Evolutionary conservation across 2,888 invertebrate species (phyloP), one percentile per base, ranked within the genome.

Genomic region (Caenorhabditis drosophilae): DNA sequence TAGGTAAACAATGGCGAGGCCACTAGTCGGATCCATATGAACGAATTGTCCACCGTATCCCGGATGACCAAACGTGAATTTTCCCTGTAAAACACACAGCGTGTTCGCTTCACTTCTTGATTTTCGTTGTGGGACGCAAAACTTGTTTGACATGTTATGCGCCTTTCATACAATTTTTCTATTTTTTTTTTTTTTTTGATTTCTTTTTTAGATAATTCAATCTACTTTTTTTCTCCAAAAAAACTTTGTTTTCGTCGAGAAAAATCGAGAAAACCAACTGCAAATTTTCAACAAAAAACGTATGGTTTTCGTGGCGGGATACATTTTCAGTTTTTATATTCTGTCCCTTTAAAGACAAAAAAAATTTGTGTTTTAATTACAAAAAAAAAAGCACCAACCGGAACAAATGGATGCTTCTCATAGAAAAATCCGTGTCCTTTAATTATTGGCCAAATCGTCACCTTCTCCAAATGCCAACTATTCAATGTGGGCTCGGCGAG

Each of bases 361-460:
- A 23, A 12, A 23, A 23, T 6, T 44, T 15, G 4, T 22, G n/a
- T 11, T 42, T 9, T 42, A 18, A 12, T 18, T 20, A 22, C 34
- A 31, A 25, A 38, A 15, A 23, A 23, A 44, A 3, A 15, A 22
- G 11, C 2, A 42, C 67, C 48, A 3, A 75, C 76, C 23, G 64
- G 68, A 7, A 75, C 55, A n/a, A 62, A n/a, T 7, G 80, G 80
- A 61, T 80, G 77, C 26, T 63, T 63, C 18, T 80, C 80, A 48
- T 77, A 80, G 59, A 80, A 78, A 61, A 80, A 80, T 9, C 80
- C 80, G 45, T 76, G 69, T n/a, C 80, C 80, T 57, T 80, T 80
- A 44, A 74, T 69, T 1, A 80, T 67, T 16, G 80, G 80, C 67
- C 76, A 80, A 23, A 79, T 56, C 2, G 75, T 73, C 4, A 75